A percentile compares a stretch with the other conserved stretches of the same genome.
phyloP scores from a whole-genome alignment of 2,113 vertebrate genomes.

The Xenopus borealis region DNA sequence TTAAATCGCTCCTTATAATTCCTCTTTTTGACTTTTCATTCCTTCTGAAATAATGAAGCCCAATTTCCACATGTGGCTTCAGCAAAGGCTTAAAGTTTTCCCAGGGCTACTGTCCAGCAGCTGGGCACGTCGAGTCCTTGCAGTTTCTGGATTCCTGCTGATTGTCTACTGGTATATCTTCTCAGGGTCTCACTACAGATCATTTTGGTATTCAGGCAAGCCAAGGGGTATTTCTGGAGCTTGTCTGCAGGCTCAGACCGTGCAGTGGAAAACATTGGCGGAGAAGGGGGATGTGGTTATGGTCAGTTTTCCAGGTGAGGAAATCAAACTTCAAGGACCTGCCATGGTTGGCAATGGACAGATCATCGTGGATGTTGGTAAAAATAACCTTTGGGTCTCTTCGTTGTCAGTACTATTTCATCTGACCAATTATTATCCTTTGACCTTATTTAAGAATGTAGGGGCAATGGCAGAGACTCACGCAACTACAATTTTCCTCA shows the following conservation, averaged over 20 bases:
- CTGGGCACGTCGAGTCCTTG: constrained; percentile 83
- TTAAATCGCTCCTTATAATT: too few relatives aligned
- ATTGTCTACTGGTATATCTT: constrained; percentile 83
- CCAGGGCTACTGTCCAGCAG: constrained; percentile 92
- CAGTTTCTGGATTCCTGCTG: constrained; percentile 71
- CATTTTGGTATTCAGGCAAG: constrained; percentile 60
- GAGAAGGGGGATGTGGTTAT: constrained; percentile 66
- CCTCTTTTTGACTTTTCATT: too few relatives aligned
- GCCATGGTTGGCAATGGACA: constrained; percentile 86
- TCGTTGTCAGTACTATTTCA: constrained; percentile 65
- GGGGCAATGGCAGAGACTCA: constrained; percentile 63
- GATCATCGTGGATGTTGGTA: constrained; percentile 73
- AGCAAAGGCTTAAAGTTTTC: constrained; percentile 88
- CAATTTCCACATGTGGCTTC: constrained; percentile 78
- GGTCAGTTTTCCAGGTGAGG: constrained; percentile 46
- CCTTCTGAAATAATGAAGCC: not conserved
- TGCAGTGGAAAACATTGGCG: constrained; percentile 67
- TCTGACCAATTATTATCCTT: constrained; percentile 70
- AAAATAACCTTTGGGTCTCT: constrained; percentile 83
- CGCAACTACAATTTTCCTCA: constrained; percentile 71
- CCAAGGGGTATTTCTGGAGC: constrained; percentile 67
- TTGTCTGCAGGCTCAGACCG: constrained; percentile 75
- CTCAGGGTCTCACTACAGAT: constrained; percentile 62
- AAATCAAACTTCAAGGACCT: constrained; percentile 60
- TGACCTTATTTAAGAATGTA: constrained; percentile 67